phyloP scores from a whole-genome alignment of 2,113 vertebrate genomes.

The Vulpes lagopus region DNA sequence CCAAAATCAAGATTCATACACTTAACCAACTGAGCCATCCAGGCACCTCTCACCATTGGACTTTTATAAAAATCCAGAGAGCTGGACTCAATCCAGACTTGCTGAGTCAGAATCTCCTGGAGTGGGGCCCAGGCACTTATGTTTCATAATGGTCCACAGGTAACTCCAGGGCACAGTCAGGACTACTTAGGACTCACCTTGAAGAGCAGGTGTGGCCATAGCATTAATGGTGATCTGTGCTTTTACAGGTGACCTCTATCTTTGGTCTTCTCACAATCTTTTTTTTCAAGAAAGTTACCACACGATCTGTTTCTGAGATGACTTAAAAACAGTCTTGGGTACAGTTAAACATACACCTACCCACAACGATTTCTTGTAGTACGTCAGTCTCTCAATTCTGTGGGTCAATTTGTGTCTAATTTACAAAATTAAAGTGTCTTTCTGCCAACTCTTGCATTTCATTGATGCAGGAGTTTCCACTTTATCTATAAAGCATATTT shows the following conservation, averaged over 20 bases:
- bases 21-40: not conserved
- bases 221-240: not conserved
- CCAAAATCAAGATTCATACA: not conserved
- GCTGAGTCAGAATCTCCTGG: not conserved
- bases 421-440: conserved; percentile 42
- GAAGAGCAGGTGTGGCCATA: not conserved
- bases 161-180: not conserved
- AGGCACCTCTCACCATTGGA: not conserved
- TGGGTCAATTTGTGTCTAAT: not conserved
- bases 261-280: not conserved
- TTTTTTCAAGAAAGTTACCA: conserved; percentile 16
- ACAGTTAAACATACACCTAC: not conserved
- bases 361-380: not conserved
- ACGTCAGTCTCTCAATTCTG: not conserved
- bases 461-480: not conserved
- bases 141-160: not conserved
- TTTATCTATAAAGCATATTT: conserved; percentile 49
- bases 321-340: not conserved
- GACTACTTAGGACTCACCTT: not conserved
- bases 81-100: not conserved
- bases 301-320: conserved; percentile 25
- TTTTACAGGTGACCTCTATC: not conserved
- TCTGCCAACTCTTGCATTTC: not conserved
- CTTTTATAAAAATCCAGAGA: not conserved
- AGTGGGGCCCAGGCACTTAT: no score